Evolutionary conservation across 1,140 invertebrate species (phyloP), one percentile per base, ranked within the genome.

Genomic region (Globodera rostochiensis): DNA sequence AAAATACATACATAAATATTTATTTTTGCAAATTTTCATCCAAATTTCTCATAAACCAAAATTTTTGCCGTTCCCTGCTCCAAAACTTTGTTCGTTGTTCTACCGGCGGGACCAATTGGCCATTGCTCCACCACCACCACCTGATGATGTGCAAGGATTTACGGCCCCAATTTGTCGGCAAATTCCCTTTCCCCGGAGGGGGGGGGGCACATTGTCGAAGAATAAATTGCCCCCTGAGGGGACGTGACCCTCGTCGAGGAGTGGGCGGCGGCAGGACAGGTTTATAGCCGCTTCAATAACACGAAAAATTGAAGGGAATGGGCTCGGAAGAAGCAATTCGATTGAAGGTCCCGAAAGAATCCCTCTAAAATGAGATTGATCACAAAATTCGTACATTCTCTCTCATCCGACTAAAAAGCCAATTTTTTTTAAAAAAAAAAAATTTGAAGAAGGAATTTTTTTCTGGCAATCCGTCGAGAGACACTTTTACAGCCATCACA

Each of bases 131-230:
- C 11, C 57, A 64, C 57, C 53, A 53, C 53, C 53, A 53, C 53
- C 57, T 64, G 57, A 64, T 64, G 57, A 64, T 64, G 57, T 64
- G 57, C 57, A 6, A 64, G 13, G 57, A 64, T 64, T 64, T 64
- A 64, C 57, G 57, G 19, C 57, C 50, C 57, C 57, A 64, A 64
- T 64, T 64, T 64, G 57, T 64, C 57, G 57, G 57, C 57, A 64
- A 64, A 64, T 64, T 64, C 57, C 57, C 57, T 19, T 64, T n/a
- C 19, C 50, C 50, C 57, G 2, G 57, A 64, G 57, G 57, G 50
- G 6, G 50, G 4, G 50, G 11, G 57, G 57, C 57, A 19, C 57
- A 19, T 64, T 64, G 57, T 64, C 57, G 53, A 11, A 19, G 6
- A 19, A 64, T 64, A 15, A 64, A 64, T 64, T 64, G 57, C 1